Evolutionary conservation across 2,113 vertebrate genomes (phyloP).

Genomic region (Verasper variegatus): DNA sequence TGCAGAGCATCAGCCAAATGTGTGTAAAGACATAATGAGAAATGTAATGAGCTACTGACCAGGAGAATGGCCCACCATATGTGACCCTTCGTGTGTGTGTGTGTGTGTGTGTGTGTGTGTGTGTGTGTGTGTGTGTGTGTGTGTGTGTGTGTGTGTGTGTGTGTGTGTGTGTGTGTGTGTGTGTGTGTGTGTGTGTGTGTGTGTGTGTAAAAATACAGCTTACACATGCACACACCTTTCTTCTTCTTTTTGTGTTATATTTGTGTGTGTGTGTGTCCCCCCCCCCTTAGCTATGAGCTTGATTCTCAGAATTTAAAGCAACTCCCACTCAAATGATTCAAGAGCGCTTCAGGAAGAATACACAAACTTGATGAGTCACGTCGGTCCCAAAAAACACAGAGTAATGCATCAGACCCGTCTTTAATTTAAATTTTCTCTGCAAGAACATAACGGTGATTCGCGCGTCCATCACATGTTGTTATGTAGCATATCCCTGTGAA

Average conservation of each 20-base stretch:
- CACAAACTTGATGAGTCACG: constrained; percentile 60
- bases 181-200: background rate
- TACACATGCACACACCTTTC: background rate
- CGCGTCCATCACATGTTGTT: constrained; percentile 19
- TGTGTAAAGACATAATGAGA: constrained; percentile 76
- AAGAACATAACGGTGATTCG: constrained; percentile 34
- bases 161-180: constrained; percentile 19
- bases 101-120: background rate
- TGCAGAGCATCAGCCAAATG: constrained; percentile 60
- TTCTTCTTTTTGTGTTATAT: constrained; percentile 19
- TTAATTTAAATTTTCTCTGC: background rate
- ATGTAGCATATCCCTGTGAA: constrained; percentile 44
- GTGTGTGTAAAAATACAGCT: constrained; percentile 5
- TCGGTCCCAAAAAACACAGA: constrained; percentile 1
- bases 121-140: constrained; percentile 2
- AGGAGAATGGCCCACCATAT: constrained; percentile 56
- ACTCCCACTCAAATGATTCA: constrained; percentile 11
- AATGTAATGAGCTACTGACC: constrained; percentile 68
- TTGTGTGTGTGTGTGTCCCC: constrained; percentile 20
- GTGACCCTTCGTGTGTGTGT: constrained; percentile 51
- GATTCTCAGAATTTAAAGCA: constrained; percentile 4
- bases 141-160: constrained; percentile 1
- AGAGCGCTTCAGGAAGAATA: constrained; percentile 1
- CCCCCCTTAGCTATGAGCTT: background rate
- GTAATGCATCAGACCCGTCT: constrained; percentile 5